Evolutionary conservation across 2,888 invertebrate species (phyloP).

Genomic region (Drosophila greeni): DNA sequence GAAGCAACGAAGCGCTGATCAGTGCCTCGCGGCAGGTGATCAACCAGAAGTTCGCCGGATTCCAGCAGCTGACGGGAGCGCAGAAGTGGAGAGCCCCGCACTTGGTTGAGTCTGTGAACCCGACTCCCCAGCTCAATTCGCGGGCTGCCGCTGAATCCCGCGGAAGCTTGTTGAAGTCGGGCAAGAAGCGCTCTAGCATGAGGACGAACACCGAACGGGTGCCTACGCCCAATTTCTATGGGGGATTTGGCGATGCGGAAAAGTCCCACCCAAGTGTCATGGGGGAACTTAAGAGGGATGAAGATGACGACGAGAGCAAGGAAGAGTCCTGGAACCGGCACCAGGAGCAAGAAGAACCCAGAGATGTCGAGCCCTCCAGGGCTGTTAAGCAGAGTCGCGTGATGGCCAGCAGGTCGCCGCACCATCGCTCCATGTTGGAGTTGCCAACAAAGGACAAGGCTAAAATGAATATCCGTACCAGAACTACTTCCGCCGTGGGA

Average conservation of each 20-base stretch:
- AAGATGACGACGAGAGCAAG: background rate
- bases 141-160: background rate
- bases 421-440: background rate
- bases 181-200: background rate
- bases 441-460: background rate
- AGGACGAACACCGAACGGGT: constrained; percentile 1
- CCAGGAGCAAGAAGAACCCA: background rate
- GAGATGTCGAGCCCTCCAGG: background rate
- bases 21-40: constrained; percentile 58
- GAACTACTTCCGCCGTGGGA: background rate
- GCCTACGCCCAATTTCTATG: constrained; percentile 7
- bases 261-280: too few relatives aligned
- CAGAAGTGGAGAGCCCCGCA: constrained; percentile 3
- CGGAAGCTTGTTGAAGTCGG: background rate
- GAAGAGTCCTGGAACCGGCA: background rate
- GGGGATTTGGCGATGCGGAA: background rate
- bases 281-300: background rate
- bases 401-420: background rate
- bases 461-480: background rate
- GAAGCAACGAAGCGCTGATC: constrained; percentile 9
- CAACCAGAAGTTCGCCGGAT: constrained; percentile 28
- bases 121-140: constrained; percentile 26
- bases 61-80: background rate
- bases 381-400: background rate
- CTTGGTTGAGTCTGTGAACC: constrained; percentile 14